Conservation (phyloP, 1,140 invertebrate genomes). For the Drosophila murphyi region DNA sequence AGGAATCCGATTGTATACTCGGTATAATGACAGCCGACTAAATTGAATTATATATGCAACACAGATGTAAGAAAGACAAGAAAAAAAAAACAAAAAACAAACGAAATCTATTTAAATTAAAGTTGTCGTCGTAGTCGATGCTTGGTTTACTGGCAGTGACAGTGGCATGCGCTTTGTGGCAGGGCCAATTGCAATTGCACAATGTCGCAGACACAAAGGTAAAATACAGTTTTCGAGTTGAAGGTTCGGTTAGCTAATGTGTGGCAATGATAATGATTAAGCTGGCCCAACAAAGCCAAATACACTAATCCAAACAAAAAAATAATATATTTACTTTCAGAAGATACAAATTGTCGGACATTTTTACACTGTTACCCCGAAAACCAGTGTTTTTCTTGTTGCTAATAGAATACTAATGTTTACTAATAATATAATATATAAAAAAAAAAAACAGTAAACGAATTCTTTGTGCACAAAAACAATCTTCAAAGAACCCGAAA, state of each 20-base stretch:
- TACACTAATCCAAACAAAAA: constrained; percentile 29
- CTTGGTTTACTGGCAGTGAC: constrained; percentile 35
- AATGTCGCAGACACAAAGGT: constrained; percentile 60
- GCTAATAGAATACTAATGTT: no score
- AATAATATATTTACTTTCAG: no score
- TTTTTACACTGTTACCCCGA: no score
- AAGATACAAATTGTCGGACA: no score
- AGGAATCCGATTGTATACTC: constrained; percentile 31
- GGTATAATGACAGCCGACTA: constrained; percentile 46
- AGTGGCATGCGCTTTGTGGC: constrained; percentile 14
- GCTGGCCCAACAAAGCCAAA: constrained; percentile 66
- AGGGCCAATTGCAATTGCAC: constrained; percentile 65
- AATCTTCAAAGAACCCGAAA: background rate
- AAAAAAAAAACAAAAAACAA: constrained; percentile 35
- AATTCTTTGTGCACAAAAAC: no score
- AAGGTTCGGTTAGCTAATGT: constrained; percentile 69
- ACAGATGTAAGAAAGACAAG: constrained; percentile 18
- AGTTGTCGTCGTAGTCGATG: constrained; percentile 17
- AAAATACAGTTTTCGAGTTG: constrained; percentile 78
- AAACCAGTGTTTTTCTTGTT: no score
- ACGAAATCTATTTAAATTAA: constrained; percentile 74
- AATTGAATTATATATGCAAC: constrained; percentile 69
- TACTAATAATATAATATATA: no score
- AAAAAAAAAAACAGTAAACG: no score
- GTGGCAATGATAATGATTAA: constrained; percentile 81